Conservation (phyloP, 92 coral and sea anemone genomes). For the Pocillopora meandrina region DNA sequence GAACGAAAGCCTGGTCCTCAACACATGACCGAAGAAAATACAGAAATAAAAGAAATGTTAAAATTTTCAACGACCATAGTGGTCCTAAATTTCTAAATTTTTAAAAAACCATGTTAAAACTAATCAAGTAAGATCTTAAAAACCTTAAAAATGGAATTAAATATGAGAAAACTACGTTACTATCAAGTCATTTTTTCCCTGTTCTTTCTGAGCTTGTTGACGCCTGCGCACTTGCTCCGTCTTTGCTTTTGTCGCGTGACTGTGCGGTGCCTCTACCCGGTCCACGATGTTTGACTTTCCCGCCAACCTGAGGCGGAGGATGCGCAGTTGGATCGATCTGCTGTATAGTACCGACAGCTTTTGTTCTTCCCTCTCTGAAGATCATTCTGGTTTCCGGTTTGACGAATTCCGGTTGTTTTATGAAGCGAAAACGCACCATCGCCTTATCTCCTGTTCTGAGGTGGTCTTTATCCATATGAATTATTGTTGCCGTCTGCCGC, state of each 20-base stretch:
- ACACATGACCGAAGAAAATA: background rate
- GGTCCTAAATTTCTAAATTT: background rate
- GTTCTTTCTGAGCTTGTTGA: slow-evolving; percentile 52
- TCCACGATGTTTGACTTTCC: slow-evolving; percentile 91
- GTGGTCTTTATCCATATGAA: slow-evolving; percentile 86
- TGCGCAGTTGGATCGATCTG: slow-evolving; percentile 83
- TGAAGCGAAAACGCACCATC: slow-evolving; percentile 88
- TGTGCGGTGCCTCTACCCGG: slow-evolving; percentile 65
- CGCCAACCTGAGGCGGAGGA: slow-evolving; percentile 84
- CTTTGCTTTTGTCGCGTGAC: slow-evolving; percentile 73
- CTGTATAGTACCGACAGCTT: slow-evolving; percentile 96
- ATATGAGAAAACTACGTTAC: background rate
- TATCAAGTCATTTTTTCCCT: slow-evolving; percentile 32
- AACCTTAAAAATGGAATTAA: background rate
- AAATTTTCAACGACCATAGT: background rate
- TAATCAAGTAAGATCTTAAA: background rate
- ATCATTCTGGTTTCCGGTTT: slow-evolving; percentile 96
- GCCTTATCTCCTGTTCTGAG: slow-evolving; percentile 96
- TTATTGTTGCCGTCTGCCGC: slow-evolving; percentile 95
- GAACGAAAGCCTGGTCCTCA: no score
- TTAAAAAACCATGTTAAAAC: background rate
- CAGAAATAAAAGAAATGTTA: background rate
- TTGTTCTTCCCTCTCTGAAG: slow-evolving; percentile 97
- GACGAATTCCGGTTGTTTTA: slow-evolving; percentile 95
- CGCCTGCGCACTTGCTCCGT: slow-evolving; percentile 50